phyloP scores from a whole-genome alignment of 2,888 invertebrate genomes.

The Galeruca laticollis region DNA sequence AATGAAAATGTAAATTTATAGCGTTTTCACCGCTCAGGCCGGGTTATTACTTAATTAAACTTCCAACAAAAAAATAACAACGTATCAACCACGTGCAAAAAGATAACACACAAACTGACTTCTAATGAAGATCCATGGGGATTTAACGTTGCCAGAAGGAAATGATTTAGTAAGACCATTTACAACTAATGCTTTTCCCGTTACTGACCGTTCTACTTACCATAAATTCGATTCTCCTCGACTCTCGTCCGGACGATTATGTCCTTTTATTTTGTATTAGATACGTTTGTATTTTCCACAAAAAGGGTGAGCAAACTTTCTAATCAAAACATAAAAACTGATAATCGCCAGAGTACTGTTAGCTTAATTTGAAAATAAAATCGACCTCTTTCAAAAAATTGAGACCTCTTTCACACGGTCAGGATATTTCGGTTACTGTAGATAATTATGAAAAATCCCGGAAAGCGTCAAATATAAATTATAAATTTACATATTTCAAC shows the following conservation, averaged over 20 bases:
- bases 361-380: not conserved
- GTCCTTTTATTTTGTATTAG: constrained; percentile 2
- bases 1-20: constrained; percentile 45
- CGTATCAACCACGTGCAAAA: constrained; percentile 44
- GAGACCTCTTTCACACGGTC: too few species aligned
- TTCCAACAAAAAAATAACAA: constrained; percentile 39
- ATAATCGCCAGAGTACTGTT: not conserved
- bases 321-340: not conserved
- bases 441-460: too few species aligned
- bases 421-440: too few species aligned
- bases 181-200: constrained; percentile 15
- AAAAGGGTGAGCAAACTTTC: constrained; percentile 3
- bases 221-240: constrained; percentile 39
- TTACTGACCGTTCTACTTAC: constrained; percentile 45
- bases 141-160: constrained; percentile 48
- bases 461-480: too few species aligned
- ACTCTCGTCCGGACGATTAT: constrained; percentile 23
- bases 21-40: constrained; percentile 41
- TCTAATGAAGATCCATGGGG: constrained; percentile 54
- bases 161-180: constrained; percentile 47
- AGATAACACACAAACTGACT: constrained; percentile 46
- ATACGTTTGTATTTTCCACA: constrained; percentile 8
- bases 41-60: constrained; percentile 44
- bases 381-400: not conserved
- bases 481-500: not conserved